A percentile compares a stretch with the other conserved stretches of the same genome.
These are phyloP conservation scores for Atta cephalotes DNA, from an alignment of 1,140 invertebrate genomes.

Conservation along the genomic window DNA sequence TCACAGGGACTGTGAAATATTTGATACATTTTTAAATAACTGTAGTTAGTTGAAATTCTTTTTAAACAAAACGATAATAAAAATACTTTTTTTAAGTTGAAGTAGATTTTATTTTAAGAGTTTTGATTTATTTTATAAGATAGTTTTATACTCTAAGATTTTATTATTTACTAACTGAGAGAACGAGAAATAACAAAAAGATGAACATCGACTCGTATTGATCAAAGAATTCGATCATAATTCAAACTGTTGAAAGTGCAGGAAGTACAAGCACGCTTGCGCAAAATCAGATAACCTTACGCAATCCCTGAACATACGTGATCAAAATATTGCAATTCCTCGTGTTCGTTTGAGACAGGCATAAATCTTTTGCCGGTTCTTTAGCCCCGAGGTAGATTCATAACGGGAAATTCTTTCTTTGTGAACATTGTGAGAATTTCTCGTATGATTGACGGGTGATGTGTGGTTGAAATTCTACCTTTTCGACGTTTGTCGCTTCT, in stretches of 20 bases:
- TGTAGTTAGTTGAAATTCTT: neutral
- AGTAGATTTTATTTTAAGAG: neutral
- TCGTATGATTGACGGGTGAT: slow-evolving; percentile 46
- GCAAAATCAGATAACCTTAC: slow-evolving; percentile 40
- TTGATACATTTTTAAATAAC: neutral
- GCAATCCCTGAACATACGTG: slow-evolving; percentile 53
- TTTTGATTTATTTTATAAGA: neutral
- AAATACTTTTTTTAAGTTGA: neutral
- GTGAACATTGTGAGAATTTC: slow-evolving; percentile 50
- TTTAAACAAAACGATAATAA: neutral
- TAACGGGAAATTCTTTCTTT: slow-evolving; percentile 30
- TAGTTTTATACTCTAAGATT: neutral
- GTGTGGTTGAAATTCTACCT: slow-evolving; percentile 40
- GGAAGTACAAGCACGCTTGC: neutral
- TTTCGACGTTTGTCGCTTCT: slow-evolving; percentile 27
- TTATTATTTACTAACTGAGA: neutral
- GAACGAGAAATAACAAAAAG: neutral
- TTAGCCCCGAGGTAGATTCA: slow-evolving; percentile 28
- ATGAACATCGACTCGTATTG: neutral
- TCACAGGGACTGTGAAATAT: too few species aligned
- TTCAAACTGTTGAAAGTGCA: neutral
- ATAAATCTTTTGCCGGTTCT: slow-evolving; percentile 59
- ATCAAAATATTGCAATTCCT: slow-evolving; percentile 45
- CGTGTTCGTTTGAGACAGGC: slow-evolving; percentile 34
- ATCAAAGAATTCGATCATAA: slow-evolving; percentile 8